Conservation (phyloP, 2,113 vertebrate species). For the Suricata suricatta region DNA sequence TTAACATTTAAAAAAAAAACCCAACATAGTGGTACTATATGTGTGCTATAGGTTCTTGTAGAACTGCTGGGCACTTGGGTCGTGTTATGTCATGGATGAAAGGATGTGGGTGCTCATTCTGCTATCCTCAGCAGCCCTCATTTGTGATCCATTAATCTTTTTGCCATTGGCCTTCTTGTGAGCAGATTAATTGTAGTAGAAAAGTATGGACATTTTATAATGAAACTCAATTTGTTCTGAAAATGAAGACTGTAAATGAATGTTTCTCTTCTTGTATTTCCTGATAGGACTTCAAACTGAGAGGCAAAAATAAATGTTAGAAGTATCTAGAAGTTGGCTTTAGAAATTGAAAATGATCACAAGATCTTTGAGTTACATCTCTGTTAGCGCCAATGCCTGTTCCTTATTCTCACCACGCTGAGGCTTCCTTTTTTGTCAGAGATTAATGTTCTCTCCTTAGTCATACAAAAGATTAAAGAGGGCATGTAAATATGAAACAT, state of each 20-base stretch:
- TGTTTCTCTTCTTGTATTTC: constrained; percentile 57
- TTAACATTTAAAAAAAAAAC: no score
- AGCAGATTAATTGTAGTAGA: constrained; percentile 51
- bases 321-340: constrained; percentile 16
- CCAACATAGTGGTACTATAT: not conserved
- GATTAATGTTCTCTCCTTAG: constrained; percentile 49
- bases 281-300: constrained; percentile 54
- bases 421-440: constrained; percentile 47
- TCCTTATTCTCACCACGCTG: not conserved
- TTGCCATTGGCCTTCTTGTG: not conserved
- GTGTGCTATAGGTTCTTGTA: not conserved
- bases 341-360: constrained; percentile 48
- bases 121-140: not conserved
- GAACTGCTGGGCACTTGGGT: not conserved
- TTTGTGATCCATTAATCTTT: constrained; percentile 32
- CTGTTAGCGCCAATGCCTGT: not conserved
- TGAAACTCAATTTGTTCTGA: constrained; percentile 60
- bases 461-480: constrained; percentile 60
- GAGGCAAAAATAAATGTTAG: constrained; percentile 55
- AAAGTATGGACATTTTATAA: constrained; percentile 47
- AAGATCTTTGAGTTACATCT: constrained; percentile 41
- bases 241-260: constrained; percentile 50
- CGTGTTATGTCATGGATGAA: not conserved
- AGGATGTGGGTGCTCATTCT: not conserved
- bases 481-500: constrained; percentile 49